A percentile compares a stretch with the other conserved stretches of the same genome.
phyloP scores from a whole-genome alignment of 2,113 vertebrate genomes.

The Sinocyclocheilus grahami region DNA sequence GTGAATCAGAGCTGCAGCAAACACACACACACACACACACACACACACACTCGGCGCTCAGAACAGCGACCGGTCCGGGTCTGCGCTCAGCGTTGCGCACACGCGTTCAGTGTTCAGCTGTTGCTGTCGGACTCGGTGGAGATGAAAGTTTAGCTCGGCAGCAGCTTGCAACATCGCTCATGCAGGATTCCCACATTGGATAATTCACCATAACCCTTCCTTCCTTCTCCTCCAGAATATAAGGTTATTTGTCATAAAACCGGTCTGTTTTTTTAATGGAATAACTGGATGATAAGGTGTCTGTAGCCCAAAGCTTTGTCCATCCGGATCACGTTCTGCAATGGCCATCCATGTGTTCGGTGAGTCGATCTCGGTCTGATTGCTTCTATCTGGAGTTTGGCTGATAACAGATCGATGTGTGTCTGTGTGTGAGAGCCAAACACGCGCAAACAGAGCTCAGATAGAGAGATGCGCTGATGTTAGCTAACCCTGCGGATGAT shows the following conservation, averaged over 20 bases:
- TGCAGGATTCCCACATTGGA: too few relatives aligned
- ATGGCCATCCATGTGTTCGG: constrained; percentile 82
- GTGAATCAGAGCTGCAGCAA: constrained; percentile 43
- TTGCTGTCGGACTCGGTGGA: constrained; percentile 12
- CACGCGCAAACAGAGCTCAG: too few relatives aligned
- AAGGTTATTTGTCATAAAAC: not conserved
- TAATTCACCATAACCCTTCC: not conserved
- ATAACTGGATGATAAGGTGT: not conserved
- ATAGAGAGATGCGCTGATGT: not conserved
- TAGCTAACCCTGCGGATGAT: not conserved
- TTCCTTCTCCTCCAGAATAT: not conserved
- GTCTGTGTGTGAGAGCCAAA: not conserved
- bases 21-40: not conserved
- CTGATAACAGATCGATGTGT: not conserved
- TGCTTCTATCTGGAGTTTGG: not conserved
- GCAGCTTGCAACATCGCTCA: not conserved
- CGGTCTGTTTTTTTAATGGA: constrained; percentile 12
- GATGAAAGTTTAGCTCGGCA: constrained; percentile 44
- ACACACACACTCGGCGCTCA: not conserved
- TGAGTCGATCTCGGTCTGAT: constrained; percentile 64
- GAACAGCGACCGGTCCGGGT: too few relatives aligned
- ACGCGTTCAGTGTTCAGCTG: not conserved
- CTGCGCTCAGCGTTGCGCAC: too few relatives aligned
- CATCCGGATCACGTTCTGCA: not conserved
- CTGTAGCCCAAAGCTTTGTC: too few relatives aligned